Evolutionary conservation across 2,113 vertebrate species (phyloP), one percentile per base, ranked within the genome.

Genomic region (Strix aluco): DNA sequence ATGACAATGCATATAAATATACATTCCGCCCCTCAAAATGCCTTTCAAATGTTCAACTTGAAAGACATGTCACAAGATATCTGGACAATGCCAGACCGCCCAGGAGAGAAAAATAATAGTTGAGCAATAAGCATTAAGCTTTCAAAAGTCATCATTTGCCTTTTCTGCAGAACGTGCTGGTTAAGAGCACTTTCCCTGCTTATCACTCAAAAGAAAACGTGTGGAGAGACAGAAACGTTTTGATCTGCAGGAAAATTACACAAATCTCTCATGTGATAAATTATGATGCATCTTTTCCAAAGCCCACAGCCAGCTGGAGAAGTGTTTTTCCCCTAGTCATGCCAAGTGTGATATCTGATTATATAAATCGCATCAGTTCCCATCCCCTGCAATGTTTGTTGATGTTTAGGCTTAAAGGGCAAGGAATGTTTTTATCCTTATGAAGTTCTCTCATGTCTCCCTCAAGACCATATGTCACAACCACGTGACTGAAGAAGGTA

Each of bases 271-370:
- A 94, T 95, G 88, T 96, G 92, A 94, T 88, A 89, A 95, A 91
- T 86, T 82, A 91, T 95, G 96, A 95, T 86, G 93, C 91, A 95
- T 96, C 94, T 92, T 96, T 96, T 97, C 96, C 96, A 92, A 90
- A 96, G 92, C 81, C 90, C 88, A 80, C 85, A 95, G 96, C 90
- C 97, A 96, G 95, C 95, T 94, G 95, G 91, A 89, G 91, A 87
- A 90, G 79, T 42, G 38, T 96, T 97, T 94, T 93, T 95, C 94
- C 93, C 81, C 79, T 58, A 30, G 61, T 92, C 86, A 94, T 94
- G 92, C 91, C 95, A 93, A 94, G 73, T 81, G 81, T 44, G 79
- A 46, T 95, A 93, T 95, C 95, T 94, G 80, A 95, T 96, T 94
- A 96, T 90, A 88, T 63, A 95, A 91, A 92, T 87, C 58, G 0